These are phyloP conservation scores for Orestias chungarensis DNA, from an alignment of 2,797 vertebrate genomes.

Conservation along the genomic window DNA sequence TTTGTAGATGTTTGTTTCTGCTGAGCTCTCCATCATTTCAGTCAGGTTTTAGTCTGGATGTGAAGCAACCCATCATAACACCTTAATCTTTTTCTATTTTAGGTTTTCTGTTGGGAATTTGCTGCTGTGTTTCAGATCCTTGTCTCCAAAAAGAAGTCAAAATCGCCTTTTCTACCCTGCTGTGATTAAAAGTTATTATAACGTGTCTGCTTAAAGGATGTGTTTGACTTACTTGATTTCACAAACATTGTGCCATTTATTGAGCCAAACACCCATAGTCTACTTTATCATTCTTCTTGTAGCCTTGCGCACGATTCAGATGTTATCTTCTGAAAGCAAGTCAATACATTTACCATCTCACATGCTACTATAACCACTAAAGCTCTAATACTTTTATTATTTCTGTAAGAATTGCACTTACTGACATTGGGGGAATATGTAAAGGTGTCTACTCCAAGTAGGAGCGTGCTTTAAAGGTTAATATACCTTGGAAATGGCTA, in stretches of 20 bases:
- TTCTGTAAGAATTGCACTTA: not conserved
- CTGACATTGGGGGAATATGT: not conserved
- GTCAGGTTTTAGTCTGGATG: not conserved
- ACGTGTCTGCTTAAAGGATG: not conserved
- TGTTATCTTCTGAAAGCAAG: not conserved
- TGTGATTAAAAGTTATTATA: not conserved
- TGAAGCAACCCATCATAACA: not conserved
- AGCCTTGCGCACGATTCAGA: too few species aligned
- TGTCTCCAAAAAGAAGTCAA: not conserved
- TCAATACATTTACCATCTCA: too few species aligned
- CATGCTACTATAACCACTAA: too few species aligned
- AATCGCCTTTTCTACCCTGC: not conserved
- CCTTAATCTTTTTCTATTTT: not conserved
- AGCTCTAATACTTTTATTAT: not conserved
- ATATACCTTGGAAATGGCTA: not conserved
- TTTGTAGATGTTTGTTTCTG: not conserved
- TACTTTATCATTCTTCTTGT: not conserved
- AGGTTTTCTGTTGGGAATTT: not conserved
- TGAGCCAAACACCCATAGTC: not conserved
- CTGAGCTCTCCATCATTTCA: not conserved
- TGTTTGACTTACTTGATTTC: not conserved
- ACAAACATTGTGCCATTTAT: not conserved
- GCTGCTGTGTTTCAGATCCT: not conserved
- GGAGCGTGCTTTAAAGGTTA: not conserved
- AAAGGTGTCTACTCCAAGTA: not conserved